Percentiles rank a stretch among this genome's conserved stretches.
phyloP scores from a whole-genome alignment of 1,140 invertebrate genomes.

The Sinella curviseta region DNA sequence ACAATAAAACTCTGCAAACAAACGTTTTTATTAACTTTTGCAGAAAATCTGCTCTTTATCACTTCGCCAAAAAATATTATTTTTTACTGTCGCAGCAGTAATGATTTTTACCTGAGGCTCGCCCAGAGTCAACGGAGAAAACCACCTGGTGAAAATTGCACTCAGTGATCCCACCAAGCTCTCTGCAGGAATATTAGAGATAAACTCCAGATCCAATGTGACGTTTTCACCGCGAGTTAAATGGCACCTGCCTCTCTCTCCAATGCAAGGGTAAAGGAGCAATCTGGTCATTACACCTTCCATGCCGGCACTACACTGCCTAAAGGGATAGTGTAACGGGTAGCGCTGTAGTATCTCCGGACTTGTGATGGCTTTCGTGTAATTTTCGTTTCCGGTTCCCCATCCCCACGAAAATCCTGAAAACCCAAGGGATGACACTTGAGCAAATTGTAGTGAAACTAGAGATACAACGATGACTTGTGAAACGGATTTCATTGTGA shows the following conservation, averaged over 20 bases:
- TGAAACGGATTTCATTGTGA: background rate
- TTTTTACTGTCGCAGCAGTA: too few species aligned
- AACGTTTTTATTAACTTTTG: background rate
- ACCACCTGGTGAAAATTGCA: background rate
- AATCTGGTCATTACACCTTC: slow-evolving; percentile 7
- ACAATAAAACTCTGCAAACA: background rate
- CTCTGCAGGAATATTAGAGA: background rate
- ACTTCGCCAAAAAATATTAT: too few species aligned
- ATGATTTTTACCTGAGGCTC: slow-evolving; percentile 9
- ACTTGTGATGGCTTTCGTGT: background rate
- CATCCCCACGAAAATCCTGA: background rate
- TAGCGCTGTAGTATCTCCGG: background rate
- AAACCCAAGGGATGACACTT: background rate
- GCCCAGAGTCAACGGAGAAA: background rate
- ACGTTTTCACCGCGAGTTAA: background rate
- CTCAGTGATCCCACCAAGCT: background rate
- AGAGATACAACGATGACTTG: background rate
- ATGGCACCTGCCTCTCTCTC: background rate
- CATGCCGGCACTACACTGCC: slow-evolving; percentile 15
- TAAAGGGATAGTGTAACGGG: background rate
- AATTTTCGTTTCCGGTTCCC: background rate
- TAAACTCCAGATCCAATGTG: slow-evolving; percentile 23
- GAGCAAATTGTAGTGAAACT: background rate
- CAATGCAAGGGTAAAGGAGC: background rate
- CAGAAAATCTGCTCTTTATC: too few species aligned